Conservation (phyloP, 2,797 vertebrate species). For the Monodelphis domestica region DNA sequence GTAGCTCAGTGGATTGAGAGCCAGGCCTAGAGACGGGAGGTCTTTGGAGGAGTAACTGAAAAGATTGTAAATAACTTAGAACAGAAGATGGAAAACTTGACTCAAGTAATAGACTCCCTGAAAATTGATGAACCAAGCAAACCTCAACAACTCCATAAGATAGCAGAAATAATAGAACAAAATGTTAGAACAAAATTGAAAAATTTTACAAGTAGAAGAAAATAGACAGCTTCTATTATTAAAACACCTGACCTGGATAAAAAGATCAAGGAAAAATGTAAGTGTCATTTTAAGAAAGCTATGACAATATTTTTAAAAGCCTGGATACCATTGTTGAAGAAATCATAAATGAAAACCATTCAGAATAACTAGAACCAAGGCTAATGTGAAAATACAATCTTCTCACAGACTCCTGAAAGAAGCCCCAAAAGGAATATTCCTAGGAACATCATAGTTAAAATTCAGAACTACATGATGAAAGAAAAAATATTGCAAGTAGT, state of each 20-base stretch:
- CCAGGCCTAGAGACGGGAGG: no score
- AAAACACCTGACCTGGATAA: neutral
- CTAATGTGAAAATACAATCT: neutral
- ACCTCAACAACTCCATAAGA: neutral
- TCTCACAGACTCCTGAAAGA: neutral
- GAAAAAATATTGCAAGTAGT: neutral
- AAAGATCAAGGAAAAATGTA: neutral
- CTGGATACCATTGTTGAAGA: neutral
- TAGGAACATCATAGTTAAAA: neutral
- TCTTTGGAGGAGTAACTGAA: neutral
- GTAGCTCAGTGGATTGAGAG: no score
- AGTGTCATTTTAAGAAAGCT: neutral
- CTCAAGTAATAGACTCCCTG: neutral
- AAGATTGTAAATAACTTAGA: neutral
- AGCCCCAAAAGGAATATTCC: neutral
- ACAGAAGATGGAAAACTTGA: neutral
- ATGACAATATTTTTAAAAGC: no score
- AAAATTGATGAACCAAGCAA: neutral
- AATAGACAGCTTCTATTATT: neutral
- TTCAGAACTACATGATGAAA: neutral
- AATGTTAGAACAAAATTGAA: neutral
- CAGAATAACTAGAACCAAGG: neutral
- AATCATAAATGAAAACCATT: neutral
- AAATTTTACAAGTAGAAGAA: neutral
- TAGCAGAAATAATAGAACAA: no score